Evolutionary conservation across 2,113 vertebrate genomes (phyloP).

Genomic region (Oryzias melastigma): DNA sequence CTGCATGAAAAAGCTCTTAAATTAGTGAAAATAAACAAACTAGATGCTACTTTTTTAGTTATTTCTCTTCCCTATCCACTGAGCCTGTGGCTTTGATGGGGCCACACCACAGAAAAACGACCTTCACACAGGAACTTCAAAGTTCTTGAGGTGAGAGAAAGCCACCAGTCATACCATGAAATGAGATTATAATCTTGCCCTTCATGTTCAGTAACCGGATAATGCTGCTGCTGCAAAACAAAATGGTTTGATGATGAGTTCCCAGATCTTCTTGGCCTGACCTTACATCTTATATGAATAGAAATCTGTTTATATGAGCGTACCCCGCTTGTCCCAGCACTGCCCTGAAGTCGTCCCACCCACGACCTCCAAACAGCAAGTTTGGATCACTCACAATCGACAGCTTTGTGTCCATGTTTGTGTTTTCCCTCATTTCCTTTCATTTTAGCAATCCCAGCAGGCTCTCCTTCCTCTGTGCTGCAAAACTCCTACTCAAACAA

Average conservation of each 20-base stretch:
- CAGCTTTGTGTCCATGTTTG: conserved; percentile 13
- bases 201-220: conserved; percentile 8
- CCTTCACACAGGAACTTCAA: neutral
- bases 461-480: conserved; percentile 1
- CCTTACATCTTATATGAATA: neutral
- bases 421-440: conserved; percentile 1
- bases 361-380: too few species aligned
- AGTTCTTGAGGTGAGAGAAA: conserved; percentile 15
- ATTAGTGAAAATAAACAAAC: too few species aligned
- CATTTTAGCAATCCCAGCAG: neutral
- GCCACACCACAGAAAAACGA: conserved; percentile 2
- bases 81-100: conserved; percentile 4
- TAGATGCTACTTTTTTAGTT: neutral
- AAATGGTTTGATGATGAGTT: too few species aligned
- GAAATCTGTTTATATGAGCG: conserved; percentile 17
- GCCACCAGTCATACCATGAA: conserved; percentile 17
- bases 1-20: too few species aligned
- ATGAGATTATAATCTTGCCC: conserved; percentile 31
- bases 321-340: neutral
- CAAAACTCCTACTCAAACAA: neutral
- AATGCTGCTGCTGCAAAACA: conserved; percentile 1
- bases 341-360: too few species aligned
- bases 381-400: neutral
- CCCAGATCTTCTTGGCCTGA: neutral
- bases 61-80: neutral